These are phyloP conservation scores for Dasysyrphus tricinctus DNA, from an alignment of 2,888 invertebrate genomes.

Conservation along the genomic window DNA sequence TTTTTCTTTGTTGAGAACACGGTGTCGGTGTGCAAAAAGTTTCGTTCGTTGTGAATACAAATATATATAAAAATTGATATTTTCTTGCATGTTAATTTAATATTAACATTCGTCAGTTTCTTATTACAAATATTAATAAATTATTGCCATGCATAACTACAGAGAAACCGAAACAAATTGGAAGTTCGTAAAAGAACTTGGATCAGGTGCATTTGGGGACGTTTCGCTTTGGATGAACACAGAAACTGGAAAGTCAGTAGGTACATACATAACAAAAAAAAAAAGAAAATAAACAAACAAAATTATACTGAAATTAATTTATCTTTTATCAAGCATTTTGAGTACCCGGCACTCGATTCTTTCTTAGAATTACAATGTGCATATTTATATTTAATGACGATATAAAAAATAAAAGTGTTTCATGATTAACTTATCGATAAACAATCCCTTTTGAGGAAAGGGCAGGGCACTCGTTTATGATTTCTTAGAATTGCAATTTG, in stretches of 20 bases:
- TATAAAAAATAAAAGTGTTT: background rate
- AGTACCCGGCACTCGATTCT: background rate
- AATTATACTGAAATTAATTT: background rate
- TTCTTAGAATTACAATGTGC: background rate
- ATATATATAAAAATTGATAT: background rate
- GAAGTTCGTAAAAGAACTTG: conserved; percentile 86
- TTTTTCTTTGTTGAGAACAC: background rate
- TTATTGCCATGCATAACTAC: background rate
- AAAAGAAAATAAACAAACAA: background rate
- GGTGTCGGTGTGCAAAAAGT: background rate
- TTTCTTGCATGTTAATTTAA: background rate
- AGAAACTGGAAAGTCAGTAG: conserved; percentile 86
- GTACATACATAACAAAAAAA: conserved; percentile 80
- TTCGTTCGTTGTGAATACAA: background rate
- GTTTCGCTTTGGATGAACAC: conserved; percentile 89
- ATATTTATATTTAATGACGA: background rate
- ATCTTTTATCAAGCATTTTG: background rate
- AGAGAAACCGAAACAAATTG: conserved; percentile 75
- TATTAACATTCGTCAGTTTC: background rate
- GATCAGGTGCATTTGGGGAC: conserved; percentile 90
- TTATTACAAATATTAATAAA: background rate
- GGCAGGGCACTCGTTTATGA: background rate
- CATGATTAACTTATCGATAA: background rate
- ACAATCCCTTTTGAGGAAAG: background rate
- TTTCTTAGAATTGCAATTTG: background rate